Evolutionary conservation across 2,113 vertebrate species (phyloP), one percentile per base, ranked within the genome.

Genomic region (Lonchura striata): DNA sequence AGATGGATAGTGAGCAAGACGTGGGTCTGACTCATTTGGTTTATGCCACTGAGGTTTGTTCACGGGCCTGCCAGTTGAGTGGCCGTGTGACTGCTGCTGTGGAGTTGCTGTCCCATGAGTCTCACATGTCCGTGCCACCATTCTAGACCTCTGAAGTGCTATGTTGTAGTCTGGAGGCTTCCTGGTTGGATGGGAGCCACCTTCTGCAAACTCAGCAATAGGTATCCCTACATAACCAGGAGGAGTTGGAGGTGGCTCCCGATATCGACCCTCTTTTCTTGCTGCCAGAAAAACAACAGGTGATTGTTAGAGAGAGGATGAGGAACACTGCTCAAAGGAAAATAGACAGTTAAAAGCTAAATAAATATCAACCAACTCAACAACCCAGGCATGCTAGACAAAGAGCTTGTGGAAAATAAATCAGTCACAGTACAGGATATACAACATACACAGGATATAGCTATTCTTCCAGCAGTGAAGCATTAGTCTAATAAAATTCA

Each of bases 101-200:
- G 81, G 91, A 12, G 96, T 17, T 13, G 97, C 83, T 25, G 97
- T 94, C 88, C 97, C 96, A 10, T 98, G 97, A 33, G 98, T 92
- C 89, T 99, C 99, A 3, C 98, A 97, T 16, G 99, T 98, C 72
- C 99, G 98, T 39, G 99, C 98, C 85, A 99, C 98, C 98, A 99
- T 99, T 69, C 99, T 98, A 6, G 99, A 99, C 69, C 99, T 98
- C 98, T 99, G 99, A 84, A 99, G 98, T 24, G 99, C 99, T 72
- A 99, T 98, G 50, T 98, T 99, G 98, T 99, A 99, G 98, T 99
- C 99, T 0, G 99, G 99, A 7, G 99, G 99, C 87, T 98, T 99
- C 92, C 99, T 98, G 84, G 98, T 98, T 0, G 98, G 95, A 92
- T 99, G 98, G 15, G 98, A 97, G 91, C 98, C 98, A 24, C 98